phyloP scores from a whole-genome alignment of 2,888 invertebrate genomes.

The Andrena haemorrhoa region DNA sequence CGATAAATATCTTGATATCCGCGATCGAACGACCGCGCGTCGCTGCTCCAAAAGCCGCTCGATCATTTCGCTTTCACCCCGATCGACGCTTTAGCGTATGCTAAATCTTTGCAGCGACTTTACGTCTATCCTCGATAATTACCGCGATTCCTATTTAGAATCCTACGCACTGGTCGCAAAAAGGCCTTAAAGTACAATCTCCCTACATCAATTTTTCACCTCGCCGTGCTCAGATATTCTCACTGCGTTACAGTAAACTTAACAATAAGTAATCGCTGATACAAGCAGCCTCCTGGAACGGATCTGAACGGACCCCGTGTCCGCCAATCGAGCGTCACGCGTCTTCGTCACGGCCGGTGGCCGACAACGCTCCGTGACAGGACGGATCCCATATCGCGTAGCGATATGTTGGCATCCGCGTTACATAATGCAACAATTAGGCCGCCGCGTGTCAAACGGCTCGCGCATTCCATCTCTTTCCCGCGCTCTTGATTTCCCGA shows the following conservation, averaged over 20 bases:
- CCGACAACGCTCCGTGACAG: too few relatives aligned
- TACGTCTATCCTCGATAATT: slow-evolving; percentile 1
- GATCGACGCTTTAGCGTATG: slow-evolving; percentile 26
- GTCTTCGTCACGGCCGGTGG: too few relatives aligned
- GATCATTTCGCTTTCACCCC: slow-evolving; percentile 31
- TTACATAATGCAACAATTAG: slow-evolving; percentile 54
- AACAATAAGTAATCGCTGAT: too few relatives aligned
- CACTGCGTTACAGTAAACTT: too few relatives aligned
- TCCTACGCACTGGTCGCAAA: too few relatives aligned
- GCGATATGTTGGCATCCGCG: slow-evolving; percentile 35
- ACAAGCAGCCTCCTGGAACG: too few relatives aligned
- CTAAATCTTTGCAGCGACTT: slow-evolving; percentile 6
- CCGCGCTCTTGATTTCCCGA: slow-evolving; percentile 49
- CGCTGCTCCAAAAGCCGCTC: slow-evolving; percentile 15
- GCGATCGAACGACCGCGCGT: slow-evolving; percentile 23
- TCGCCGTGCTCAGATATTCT: too few relatives aligned
- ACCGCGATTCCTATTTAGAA: background rate
- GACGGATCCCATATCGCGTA: slow-evolving; percentile 18
- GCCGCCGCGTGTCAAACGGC: background rate
- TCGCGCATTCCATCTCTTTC: slow-evolving; percentile 12
- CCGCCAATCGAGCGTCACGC: too few relatives aligned
- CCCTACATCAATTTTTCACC: too few relatives aligned
- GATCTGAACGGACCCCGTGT: too few relatives aligned
- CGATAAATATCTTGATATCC: slow-evolving; percentile 56
- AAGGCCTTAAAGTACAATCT: too few relatives aligned